Percentiles rank a stretch among this genome's conserved stretches.
Conservation (phyloP, 1,140 invertebrate genomes). For the Drosophila prosaltans region DNA sequence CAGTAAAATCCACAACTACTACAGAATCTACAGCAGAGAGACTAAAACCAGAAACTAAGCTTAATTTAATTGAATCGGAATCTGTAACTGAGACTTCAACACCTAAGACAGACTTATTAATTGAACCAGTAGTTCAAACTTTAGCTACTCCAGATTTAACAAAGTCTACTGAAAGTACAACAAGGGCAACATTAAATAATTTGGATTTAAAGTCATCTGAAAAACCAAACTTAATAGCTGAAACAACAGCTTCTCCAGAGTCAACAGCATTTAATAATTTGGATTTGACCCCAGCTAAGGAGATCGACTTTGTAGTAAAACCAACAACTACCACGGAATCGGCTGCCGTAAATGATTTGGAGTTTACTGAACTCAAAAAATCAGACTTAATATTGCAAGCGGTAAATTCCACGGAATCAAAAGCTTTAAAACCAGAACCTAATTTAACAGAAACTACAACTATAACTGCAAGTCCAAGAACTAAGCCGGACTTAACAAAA, state of each 20-base stretch:
- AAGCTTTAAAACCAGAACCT: not conserved
- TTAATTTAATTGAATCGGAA: not conserved
- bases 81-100: not conserved
- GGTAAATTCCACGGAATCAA: not conserved
- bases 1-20: constrained; percentile 1
- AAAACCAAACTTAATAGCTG: not conserved
- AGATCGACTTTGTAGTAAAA: not conserved
- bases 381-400: not conserved
- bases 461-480: not conserved
- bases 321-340: not conserved
- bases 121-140: not conserved
- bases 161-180: not conserved
- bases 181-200: not conserved
- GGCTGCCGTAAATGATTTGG: not conserved
- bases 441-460: not conserved
- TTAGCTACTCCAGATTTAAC: not conserved
- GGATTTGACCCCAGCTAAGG: not conserved
- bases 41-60: constrained; percentile 1
- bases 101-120: not conserved
- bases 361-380: not conserved
- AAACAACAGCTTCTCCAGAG: not conserved
- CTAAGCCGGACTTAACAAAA: constrained; percentile 10
- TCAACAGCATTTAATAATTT: not conserved
- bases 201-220: not conserved
- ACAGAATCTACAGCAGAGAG: not conserved